Evolutionary conservation across 2,888 invertebrate species (phyloP), one percentile per base, ranked within the genome.

Genomic region (Drosophila nr. fundita): DNA sequence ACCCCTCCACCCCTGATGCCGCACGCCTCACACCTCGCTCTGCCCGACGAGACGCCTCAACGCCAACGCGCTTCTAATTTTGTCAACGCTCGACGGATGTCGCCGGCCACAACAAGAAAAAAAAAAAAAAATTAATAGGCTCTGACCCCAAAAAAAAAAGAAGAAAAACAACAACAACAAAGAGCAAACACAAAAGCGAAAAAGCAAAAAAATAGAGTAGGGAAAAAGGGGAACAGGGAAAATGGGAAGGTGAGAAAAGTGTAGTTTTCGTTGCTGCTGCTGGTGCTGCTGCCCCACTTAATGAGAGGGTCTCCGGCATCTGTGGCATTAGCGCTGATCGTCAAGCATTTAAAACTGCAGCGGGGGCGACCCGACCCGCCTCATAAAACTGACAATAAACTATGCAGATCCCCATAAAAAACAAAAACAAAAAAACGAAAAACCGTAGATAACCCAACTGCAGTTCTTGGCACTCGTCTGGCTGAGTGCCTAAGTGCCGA

Each of bases 41-140:
- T 2, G 36, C 24, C 5, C 45, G 15, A 27, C 36, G n/a, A 45
- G 27, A 58, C 53, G 60, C 21, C 21, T 30, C 53, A 62, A 78
- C 76, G 76, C 89, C 84, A 81, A 88, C 84, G 76, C 61, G 52
- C 72, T 81, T 84, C 89, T 84, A 84, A 84, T 84, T 84, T 88
- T 76, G 89, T 86, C 87, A 76, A 63, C 83, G 76, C 68, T 67
- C 83, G 72, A 62, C 85, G 85, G 80, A 85, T 85, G 85, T 78
- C 80, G 78, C 34, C 59, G 73, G 77, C 89, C 89, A 78, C 87
- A 84, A 84, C 73, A 75, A 82, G 82, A 86, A 38, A 54, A 49
- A 65, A 69, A 42, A 40, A 36, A 38, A 38, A 82, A 86, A 89
- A 83, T 79, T 83, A 87, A 88, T 87, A 88, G 90, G 83, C 76